Evolutionary conservation across 2,888 invertebrate genomes (phyloP).

Genomic region (Pterostichus niger): DNA sequence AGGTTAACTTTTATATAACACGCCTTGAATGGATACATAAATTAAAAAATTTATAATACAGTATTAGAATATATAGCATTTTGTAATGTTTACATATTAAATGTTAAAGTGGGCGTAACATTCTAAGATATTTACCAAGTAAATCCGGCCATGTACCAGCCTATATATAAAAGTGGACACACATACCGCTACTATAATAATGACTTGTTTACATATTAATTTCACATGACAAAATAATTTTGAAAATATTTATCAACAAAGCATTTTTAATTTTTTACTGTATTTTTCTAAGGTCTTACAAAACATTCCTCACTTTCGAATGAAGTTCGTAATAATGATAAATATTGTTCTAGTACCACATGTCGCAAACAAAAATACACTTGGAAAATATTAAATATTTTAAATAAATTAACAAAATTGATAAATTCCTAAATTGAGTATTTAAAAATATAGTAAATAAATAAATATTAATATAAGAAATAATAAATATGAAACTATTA

Average conservation of each 20-base stretch:
- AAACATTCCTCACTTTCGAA: constrained; percentile 56
- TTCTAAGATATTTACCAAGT: constrained; percentile 67
- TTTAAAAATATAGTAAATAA: neutral
- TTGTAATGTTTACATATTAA: constrained; percentile 57
- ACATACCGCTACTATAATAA: constrained; percentile 63
- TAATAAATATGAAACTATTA: neutral
- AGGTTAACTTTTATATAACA: neutral
- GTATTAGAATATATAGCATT: constrained; percentile 20
- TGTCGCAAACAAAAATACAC: neutral
- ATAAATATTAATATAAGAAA: neutral
- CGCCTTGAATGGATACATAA: neutral
- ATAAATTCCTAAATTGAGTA: neutral
- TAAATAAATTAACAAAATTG: constrained; percentile 11
- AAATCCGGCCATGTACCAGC: constrained; percentile 68
- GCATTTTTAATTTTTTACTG: constrained; percentile 40
- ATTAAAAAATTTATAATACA: neutral
- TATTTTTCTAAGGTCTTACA: constrained; percentile 54
- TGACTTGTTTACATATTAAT: constrained; percentile 57
- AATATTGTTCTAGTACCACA: constrained; percentile 2
- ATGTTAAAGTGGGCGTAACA: constrained; percentile 63
- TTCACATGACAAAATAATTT: constrained; percentile 52
- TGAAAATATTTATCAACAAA: constrained; percentile 56
- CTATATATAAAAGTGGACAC: constrained; percentile 64
- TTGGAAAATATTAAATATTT: neutral
- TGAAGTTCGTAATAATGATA: constrained; percentile 41